Base-by-base conservation (phyloP, 2,113 vertebrate genomes). In the Centropus unirufus region DNA sequence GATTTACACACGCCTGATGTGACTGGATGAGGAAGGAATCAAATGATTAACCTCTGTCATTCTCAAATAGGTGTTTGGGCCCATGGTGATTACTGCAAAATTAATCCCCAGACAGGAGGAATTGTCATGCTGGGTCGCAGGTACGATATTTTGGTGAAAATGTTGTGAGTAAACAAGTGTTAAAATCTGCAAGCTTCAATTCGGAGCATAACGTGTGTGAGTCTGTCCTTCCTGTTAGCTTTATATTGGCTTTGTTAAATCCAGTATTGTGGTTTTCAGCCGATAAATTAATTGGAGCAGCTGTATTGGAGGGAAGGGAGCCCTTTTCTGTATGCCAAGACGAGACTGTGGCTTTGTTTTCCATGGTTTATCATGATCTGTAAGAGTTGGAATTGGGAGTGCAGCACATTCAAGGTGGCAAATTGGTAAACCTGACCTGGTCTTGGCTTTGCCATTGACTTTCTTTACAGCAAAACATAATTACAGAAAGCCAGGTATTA, bases 31-130 rank as follows among this genome's bases (percentile, higher is more conserved):
- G 22, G 40, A 59, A 63, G n/a, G 59, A 67, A 89, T 62, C 32
- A 36, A 21, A 62, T 91, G 30, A 5, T 80, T 85, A 91, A 40
- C 23, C 23, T 67, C 30, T 91, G 44, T 64, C 42, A 11, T 79
- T 85, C 62, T 18, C 69, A 61, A 12, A 13, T 68, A 99, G 99
- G 99, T 47, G 96, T 99, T 52, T 99, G 99, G 99, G 98, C 98
- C 4, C 99, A 99, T 0, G 99, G 99, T 2, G 99, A 99, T 97
- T 99, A 99, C 97, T 99, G 99, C 96, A 99, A 98, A 92, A 99
- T 99, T 93, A 99, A 99, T 96, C 99, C 99, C 39, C 98, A 99
- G 92, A 99, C 99, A 0, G 98, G 99, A 70, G 99, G 99, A 47
- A 97, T 99, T 10, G 89, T 99, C 89, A 99, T 99, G 99, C 98